Evolutionary conservation across 1,140 invertebrate species (phyloP).

Genomic region (Aporrectodea caliginosa): DNA sequence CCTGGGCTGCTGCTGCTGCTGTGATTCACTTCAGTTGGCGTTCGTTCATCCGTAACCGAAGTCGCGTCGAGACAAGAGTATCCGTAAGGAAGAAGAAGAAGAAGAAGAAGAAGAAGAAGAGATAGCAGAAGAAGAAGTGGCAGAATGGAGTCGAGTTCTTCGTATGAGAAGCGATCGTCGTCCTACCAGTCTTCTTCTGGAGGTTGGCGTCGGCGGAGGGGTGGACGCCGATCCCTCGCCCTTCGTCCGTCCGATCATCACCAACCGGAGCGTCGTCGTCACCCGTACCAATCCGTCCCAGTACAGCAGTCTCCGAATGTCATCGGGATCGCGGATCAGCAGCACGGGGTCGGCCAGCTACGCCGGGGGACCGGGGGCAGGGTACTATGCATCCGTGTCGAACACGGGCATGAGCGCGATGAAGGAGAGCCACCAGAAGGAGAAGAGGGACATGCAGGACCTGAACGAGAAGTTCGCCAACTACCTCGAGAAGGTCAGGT

Average conservation of each 20-base stretch:
- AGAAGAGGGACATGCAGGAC: constrained; percentile 37
- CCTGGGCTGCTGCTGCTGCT: no score
- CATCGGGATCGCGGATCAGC: constrained; percentile 28
- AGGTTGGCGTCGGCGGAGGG: no score
- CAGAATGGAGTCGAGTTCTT: no score
- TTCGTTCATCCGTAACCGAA: no score
- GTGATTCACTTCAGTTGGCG: no score
- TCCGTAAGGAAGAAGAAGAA: neutral
- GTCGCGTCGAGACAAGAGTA: no score
- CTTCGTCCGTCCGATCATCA: constrained; percentile 41
- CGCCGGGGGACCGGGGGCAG: constrained; percentile 24
- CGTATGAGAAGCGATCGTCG: neutral
- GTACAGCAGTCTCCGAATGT: constrained; percentile 21
- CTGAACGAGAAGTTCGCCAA: constrained; percentile 36
- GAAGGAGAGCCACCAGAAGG: constrained; percentile 53
- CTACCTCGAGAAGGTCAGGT: constrained; percentile 33
- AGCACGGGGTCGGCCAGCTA: constrained; percentile 1
- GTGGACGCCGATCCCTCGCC: neutral
- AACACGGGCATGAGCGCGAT: constrained; percentile 51
- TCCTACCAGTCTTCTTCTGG: neutral
- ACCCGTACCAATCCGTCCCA: neutral
- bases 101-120: no score
- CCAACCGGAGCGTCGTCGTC: constrained; percentile 19
- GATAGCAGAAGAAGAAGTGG: no score
- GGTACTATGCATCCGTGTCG: constrained; percentile 43